Evolutionary conservation across 1,140 invertebrate genomes (phyloP).

Genomic region (Cepaea nemoralis): DNA sequence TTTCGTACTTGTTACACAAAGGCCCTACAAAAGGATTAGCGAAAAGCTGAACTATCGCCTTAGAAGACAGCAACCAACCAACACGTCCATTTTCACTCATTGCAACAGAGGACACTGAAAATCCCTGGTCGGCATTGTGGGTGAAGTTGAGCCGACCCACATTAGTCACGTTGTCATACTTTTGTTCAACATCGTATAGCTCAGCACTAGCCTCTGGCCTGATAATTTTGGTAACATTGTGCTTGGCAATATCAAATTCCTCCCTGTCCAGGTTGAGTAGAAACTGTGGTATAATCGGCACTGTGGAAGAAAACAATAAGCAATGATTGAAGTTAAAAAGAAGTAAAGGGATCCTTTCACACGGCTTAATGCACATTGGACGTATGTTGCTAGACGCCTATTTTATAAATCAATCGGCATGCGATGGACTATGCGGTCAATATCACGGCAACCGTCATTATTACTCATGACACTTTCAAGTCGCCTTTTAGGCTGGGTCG

Average conservation of each 20-base stretch:
- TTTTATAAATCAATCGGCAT: too few relatives aligned
- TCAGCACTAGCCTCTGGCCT: constrained; percentile 1
- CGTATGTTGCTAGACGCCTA: too few relatives aligned
- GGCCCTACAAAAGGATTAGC: constrained; percentile 95
- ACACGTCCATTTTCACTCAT: constrained; percentile 59
- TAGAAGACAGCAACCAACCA: constrained; percentile 95
- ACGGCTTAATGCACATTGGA: too few relatives aligned
- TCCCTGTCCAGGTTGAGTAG: constrained; percentile 72
- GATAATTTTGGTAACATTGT: constrained; percentile 9
- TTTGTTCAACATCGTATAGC: not conserved
- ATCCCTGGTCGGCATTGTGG: constrained; percentile 22
- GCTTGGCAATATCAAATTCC: constrained; percentile 34
- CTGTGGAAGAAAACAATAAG: constrained; percentile 15
- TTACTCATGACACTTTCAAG: too few relatives aligned
- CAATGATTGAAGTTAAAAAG: too few relatives aligned
- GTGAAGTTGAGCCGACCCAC: not conserved
- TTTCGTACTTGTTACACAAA: constrained; percentile 92
- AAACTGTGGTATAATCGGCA: constrained; percentile 77
- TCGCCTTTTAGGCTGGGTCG: too few relatives aligned
- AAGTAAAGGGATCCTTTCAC: too few relatives aligned
- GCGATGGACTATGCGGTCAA: too few relatives aligned
- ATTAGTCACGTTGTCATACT: constrained; percentile 6
- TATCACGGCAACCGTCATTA: too few relatives aligned
- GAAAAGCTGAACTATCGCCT: constrained; percentile 93
- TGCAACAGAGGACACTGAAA: constrained; percentile 67